Conservation (phyloP, 2,113 vertebrate genomes). For the Poecile atricapillus region DNA sequence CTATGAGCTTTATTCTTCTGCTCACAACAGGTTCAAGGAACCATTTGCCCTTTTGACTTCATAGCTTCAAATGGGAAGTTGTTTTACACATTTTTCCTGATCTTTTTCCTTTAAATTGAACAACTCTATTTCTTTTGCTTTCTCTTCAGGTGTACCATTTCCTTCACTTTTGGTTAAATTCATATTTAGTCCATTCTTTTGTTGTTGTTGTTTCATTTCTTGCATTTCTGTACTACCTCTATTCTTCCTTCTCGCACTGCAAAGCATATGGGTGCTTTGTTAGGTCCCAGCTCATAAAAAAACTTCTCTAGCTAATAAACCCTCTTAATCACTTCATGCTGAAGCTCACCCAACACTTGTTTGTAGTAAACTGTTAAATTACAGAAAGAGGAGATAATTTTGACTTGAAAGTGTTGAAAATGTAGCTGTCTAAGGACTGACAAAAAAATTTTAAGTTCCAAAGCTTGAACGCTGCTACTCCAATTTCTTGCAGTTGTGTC, state of each 20-base stretch:
- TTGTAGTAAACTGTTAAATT: background rate
- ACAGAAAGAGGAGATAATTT: background rate
- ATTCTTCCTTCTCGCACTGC: background rate
- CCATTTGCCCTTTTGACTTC: background rate
- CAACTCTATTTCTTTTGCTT: background rate
- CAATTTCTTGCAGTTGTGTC: background rate
- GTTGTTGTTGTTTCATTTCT: background rate
- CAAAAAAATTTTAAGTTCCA: background rate
- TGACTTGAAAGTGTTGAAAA: background rate
- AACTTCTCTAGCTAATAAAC: background rate
- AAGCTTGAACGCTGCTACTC: background rate
- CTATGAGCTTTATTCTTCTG: background rate
- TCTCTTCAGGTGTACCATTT: background rate
- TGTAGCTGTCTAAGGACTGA: background rate
- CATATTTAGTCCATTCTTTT: background rate
- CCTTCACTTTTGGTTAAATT: background rate
- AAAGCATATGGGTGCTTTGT: background rate
- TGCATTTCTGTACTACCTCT: background rate
- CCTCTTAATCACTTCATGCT: background rate
- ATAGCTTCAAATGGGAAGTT: background rate
- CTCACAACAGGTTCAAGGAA: background rate
- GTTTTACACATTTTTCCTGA: background rate
- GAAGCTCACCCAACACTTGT: background rate
- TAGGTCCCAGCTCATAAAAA: background rate
- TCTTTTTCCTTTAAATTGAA: background rate